A percentile compares a stretch with the other conserved stretches of the same genome.
Evolutionary conservation across 2,888 invertebrate genomes (phyloP).

Genomic region (Sisyra terminalis): DNA sequence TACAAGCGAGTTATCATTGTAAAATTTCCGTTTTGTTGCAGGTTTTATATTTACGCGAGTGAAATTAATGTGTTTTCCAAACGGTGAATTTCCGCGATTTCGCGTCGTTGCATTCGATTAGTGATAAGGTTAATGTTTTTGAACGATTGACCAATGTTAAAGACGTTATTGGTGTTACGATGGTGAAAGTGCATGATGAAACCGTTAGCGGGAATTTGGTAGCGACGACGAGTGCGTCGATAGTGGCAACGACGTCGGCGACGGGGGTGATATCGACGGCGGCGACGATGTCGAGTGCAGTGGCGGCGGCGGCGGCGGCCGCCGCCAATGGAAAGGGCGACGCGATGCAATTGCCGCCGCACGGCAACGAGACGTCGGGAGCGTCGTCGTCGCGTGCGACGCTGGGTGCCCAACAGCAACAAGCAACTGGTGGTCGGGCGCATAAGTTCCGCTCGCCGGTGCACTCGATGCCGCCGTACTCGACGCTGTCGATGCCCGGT

Average conservation of each 20-base stretch:
- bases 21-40: too few species aligned
- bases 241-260: background rate
- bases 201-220: background rate
- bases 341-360: background rate
- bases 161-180: background rate
- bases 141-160: too few species aligned
- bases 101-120: too few species aligned
- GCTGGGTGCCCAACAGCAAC: conserved; percentile 16
- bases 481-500: conserved; percentile 19
- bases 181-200: background rate
- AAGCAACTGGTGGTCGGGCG: conserved; percentile 4
- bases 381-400: conserved; percentile 18
- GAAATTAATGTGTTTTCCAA: too few species aligned
- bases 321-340: background rate
- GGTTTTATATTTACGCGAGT: too few species aligned
- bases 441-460: conserved; percentile 9
- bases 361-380: background rate
- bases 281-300: background rate
- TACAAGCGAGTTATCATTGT: too few species aligned
- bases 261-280: background rate
- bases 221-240: background rate
- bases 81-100: too few species aligned
- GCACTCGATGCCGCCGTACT: conserved; percentile 11
- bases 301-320: background rate
- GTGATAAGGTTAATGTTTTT: too few species aligned